Evolutionary conservation across 2,113 vertebrate species (phyloP).

Genomic region (Coreoperca whiteheadi): DNA sequence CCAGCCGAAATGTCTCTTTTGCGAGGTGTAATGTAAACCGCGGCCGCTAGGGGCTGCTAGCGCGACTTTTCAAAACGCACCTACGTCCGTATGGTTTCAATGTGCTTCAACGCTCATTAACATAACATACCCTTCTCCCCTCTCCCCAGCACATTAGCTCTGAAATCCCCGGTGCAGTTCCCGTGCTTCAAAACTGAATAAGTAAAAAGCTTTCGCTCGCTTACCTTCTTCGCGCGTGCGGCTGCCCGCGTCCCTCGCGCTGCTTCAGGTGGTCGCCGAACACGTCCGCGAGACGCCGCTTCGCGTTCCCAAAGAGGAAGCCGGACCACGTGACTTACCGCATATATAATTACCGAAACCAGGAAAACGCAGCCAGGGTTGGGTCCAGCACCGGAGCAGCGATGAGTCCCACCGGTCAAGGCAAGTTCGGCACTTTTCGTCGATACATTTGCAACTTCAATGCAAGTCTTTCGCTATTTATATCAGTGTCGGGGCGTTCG

Average conservation of each 20-base stretch:
- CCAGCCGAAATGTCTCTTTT: neutral
- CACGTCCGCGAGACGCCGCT: no score
- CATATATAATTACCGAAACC: constrained; percentile 2
- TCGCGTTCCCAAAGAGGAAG: constrained; percentile 35
- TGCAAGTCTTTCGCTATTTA: accelerated
- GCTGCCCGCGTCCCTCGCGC: no score
- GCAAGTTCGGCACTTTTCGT: constrained; percentile 15
- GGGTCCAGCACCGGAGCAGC: neutral
- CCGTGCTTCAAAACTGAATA: accelerated
- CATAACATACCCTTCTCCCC: no score
- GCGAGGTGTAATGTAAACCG: neutral
- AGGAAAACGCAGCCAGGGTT: neutral
- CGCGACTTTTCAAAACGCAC: neutral
- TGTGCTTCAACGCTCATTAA: neutral
- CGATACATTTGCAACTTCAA: accelerated
- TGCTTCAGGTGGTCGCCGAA: no score
- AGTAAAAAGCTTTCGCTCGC: neutral
- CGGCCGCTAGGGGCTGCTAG: neutral
- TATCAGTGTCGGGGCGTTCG: accelerated
- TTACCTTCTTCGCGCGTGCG: no score
- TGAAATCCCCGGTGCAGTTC: no score
- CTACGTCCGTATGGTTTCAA: neutral
- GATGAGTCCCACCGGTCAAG: constrained; percentile 34
- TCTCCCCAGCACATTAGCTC: no score
- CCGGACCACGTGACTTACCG: constrained; percentile 30